Conservation (phyloP, 1,140 invertebrate genomes). For the Diabrotica undecimpunctata region DNA sequence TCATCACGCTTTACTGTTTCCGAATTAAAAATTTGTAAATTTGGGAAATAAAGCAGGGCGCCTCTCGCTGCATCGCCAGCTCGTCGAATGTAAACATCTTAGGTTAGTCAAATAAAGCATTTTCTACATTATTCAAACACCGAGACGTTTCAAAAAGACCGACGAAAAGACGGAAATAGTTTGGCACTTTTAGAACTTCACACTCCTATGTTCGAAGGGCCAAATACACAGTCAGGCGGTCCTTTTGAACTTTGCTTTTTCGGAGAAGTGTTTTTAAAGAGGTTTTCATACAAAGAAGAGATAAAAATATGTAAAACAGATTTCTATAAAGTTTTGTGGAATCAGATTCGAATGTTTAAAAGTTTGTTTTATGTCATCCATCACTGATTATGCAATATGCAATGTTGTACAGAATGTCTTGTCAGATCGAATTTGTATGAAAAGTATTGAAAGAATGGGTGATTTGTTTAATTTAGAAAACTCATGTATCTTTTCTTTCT, state of each 20-base stretch:
- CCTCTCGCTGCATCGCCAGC: not conserved
- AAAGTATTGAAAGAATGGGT: too few species aligned
- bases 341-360: too few species aligned
- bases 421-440: too few species aligned
- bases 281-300: not conserved
- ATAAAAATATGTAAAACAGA: not conserved
- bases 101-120: not conserved
- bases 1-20: too few species aligned
- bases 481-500: too few species aligned
- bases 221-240: not conserved
- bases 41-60: not conserved
- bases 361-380: too few species aligned
- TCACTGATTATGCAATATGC: too few species aligned
- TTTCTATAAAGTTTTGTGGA: too few species aligned
- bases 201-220: not conserved
- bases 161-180: not conserved
- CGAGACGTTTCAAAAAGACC: not conserved
- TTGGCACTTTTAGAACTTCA: conserved; percentile 2
- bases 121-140: conserved; percentile 1
- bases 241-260: not conserved
- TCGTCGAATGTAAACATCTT: not conserved
- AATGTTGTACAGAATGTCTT: too few species aligned
- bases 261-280: not conserved
- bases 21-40: not conserved
- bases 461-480: too few species aligned